These are phyloP conservation scores for Proterorhinus semilunaris DNA, from an alignment of 2,113 vertebrate species.

Conservation along the genomic window DNA sequence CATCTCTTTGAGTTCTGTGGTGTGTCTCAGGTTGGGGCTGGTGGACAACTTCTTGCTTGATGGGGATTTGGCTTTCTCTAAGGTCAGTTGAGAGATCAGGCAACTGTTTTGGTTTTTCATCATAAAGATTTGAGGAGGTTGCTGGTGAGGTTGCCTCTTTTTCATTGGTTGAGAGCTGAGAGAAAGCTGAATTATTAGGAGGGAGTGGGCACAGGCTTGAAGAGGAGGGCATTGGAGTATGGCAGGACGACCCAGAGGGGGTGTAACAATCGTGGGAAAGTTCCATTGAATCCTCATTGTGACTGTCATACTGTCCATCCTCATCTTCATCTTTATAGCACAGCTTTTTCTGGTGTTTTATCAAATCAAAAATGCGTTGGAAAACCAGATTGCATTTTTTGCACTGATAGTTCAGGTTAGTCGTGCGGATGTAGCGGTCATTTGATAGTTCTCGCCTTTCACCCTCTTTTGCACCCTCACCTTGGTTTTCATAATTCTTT, in stretches of 20 bases:
- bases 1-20: constrained; percentile 83
- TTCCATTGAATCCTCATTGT: constrained; percentile 96
- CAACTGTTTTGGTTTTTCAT: constrained; percentile 94
- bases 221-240: constrained; percentile 93
- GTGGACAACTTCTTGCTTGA: constrained; percentile 89
- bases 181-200: constrained; percentile 80
- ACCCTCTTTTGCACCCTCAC: constrained; percentile 91
- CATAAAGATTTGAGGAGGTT: constrained; percentile 80
- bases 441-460: constrained; percentile 93
- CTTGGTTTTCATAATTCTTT: constrained; percentile 98
- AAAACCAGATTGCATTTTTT: constrained; percentile 98
- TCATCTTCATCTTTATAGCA: constrained; percentile 99
- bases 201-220: constrained; percentile 87
- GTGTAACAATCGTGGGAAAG: constrained; percentile 89
- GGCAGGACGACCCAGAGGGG: constrained; percentile 95
- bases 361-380: constrained; percentile 97
- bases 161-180: constrained; percentile 83
- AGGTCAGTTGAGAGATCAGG: constrained; percentile 83
- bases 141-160: constrained; percentile 85
- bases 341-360: constrained; percentile 99
- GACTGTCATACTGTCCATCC: constrained; percentile 95
- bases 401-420: constrained; percentile 97
- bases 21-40: constrained; percentile 74
- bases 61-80: constrained; percentile 86
- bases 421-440: constrained; percentile 94